Evolutionary conservation across 2,113 vertebrate species (phyloP).

Genomic region (Clupea harengus): DNA sequence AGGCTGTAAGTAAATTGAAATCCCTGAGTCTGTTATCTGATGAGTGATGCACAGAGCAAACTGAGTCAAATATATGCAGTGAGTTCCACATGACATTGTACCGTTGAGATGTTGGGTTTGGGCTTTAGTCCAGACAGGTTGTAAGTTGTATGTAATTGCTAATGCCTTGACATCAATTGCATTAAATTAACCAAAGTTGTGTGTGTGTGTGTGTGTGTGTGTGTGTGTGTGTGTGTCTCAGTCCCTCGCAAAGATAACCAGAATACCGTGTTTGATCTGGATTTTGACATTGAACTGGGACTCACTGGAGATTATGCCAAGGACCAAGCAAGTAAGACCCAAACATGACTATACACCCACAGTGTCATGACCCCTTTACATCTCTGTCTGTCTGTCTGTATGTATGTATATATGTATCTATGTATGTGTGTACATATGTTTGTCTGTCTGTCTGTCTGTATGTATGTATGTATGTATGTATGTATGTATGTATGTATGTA

Average conservation of each 20-base stretch:
- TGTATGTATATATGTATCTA: slow-evolving; percentile 25
- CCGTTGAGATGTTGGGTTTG: neutral
- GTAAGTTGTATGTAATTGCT: neutral
- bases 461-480: neutral
- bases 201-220: slow-evolving; percentile 9
- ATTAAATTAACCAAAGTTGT: neutral
- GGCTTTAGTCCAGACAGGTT: neutral
- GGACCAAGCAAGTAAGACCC: slow-evolving; percentile 85
- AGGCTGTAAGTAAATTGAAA: neutral
- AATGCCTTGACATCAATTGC: neutral
- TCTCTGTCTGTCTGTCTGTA: slow-evolving; percentile 19
- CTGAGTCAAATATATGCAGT: neutral
- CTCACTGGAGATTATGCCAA: slow-evolving; percentile 86
- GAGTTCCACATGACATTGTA: neutral
- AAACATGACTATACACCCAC: neutral
- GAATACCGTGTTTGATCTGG: slow-evolving; percentile 74
- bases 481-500: neutral
- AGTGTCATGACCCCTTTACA: neutral
- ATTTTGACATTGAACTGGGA: slow-evolving; percentile 90
- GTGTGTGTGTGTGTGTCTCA: slow-evolving; percentile 54
- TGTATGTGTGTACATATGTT: slow-evolving; percentile 20
- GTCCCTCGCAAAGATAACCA: slow-evolving; percentile 85
- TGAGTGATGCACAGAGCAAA: too few relatives aligned
- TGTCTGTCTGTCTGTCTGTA: neutral
- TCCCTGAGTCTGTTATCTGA: too few relatives aligned